Evolutionary conservation across 1,140 invertebrate species (phyloP), one percentile per base, ranked within the genome.

Genomic region (Drosophila rhopaloa): DNA sequence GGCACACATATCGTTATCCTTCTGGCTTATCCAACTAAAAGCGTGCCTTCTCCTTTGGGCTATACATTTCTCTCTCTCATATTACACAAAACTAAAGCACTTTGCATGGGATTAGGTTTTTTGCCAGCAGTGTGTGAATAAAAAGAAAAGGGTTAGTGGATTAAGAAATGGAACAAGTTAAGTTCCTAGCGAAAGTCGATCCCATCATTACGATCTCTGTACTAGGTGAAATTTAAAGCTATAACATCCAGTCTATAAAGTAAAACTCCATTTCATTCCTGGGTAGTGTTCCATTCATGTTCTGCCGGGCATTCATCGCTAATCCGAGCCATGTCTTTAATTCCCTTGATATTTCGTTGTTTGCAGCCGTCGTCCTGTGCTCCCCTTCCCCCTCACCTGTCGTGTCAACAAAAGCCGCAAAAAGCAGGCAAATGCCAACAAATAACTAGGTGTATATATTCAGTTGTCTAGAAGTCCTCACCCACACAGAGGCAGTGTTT

Each of bases 371-470:
- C 48, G 19, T 5, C 62, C 59, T 29, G 32, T 16, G 5, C 19
- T 1, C 55, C 35, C 0, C 9, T 29, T 2, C 32, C 16, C 11
- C 16, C 11, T 5, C 32, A 11, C 46, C n/a, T 13, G n/a, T 13
- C 41, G 5, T 38, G 59, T 73, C 72, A 74, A 76, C 82, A 76
- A 66, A 86, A 81, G 81, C 75, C 79, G 57, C 75, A 77, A 67
- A 62, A 61, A 70, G 51, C 75, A 54, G 63, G 63, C 75, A 56
- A 77, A 68, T 70, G 75, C 75, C 84, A 79, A 89, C 83, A 88
- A 88, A 88, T 88, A 86, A 83, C 83, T 79, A 89, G 83, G 83
- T 86, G 84, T 88, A 86, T 80, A 80, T 85, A 85, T 79, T 86
- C 78, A 79, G 83, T 83, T 86, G 84, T 80, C 84, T 89, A 77